Evolutionary conservation across 2,113 vertebrate species (phyloP).

Genomic region (Scatophagus argus): DNA sequence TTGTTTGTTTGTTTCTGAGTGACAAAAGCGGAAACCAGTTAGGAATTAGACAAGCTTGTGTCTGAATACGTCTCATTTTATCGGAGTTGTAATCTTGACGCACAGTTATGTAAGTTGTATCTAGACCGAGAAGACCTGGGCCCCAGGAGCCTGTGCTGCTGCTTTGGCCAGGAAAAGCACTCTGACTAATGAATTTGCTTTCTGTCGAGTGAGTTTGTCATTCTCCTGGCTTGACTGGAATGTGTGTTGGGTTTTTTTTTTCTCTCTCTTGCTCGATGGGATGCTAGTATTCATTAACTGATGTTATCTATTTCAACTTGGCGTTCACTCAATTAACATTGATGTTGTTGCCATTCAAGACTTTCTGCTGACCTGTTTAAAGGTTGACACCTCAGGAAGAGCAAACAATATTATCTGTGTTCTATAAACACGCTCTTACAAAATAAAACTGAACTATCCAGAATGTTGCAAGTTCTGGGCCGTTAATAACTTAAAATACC

Average conservation of each 20-base stretch:
- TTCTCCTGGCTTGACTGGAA: conserved; percentile 21
- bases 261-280: too few relatives aligned
- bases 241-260: conserved; percentile 35
- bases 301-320: not conserved
- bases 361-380: not conserved
- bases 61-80: not conserved
- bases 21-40: not conserved
- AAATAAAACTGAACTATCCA: not conserved
- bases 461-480: not conserved
- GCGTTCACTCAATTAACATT: not conserved
- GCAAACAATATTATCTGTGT: not conserved
- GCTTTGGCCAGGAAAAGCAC: not conserved
- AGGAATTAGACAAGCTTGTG: conserved; percentile 1
- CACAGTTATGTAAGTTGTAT: not conserved
- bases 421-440: not conserved
- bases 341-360: not conserved
- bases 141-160: not conserved
- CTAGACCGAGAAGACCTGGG: not conserved
- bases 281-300: conserved; percentile 8
- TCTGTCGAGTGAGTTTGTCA: conserved; percentile 19
- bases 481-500: not conserved
- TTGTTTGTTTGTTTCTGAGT: not conserved
- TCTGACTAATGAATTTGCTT: conserved; percentile 24
- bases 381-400: not conserved
- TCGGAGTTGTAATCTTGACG: not conserved